phyloP scores from a whole-genome alignment of 1,140 invertebrate species.

The Pseudomyrmex sp. region DNA sequence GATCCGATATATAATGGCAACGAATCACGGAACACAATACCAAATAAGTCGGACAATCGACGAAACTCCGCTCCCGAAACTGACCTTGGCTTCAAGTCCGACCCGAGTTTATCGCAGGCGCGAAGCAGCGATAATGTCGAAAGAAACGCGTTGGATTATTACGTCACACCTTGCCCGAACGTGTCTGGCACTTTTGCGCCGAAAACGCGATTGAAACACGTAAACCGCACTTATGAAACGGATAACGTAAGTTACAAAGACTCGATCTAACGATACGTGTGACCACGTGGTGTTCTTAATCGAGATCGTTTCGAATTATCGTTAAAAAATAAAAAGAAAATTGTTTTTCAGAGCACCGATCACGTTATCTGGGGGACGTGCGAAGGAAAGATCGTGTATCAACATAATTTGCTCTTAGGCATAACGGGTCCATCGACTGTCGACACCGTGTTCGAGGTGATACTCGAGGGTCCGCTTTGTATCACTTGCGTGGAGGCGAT shows the following conservation, averaged over 20 bases:
- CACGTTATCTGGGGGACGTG: constrained; percentile 40
- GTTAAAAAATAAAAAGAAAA: too few relatives aligned
- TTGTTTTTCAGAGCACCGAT: neutral
- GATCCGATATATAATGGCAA: neutral
- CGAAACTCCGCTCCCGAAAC: neutral
- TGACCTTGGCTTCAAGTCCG: neutral
- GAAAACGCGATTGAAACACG: neutral
- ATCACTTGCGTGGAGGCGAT: constrained; percentile 68
- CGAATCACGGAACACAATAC: neutral
- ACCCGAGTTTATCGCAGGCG: neutral
- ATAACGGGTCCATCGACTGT: constrained; percentile 46
- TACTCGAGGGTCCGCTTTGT: constrained; percentile 60
- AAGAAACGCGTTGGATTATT: neutral
- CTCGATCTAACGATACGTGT: neutral
- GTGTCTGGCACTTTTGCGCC: constrained; percentile 3
- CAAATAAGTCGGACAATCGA: neutral
- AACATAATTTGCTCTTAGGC: constrained; percentile 72
- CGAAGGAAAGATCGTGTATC: constrained; percentile 67
- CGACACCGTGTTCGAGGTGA: constrained; percentile 53
- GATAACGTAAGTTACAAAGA: constrained; percentile 4
- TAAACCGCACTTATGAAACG: neutral
- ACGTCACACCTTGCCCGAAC: constrained; percentile 36
- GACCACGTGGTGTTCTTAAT: too few relatives aligned
- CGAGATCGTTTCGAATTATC: too few relatives aligned
- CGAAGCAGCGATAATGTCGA: neutral